These are phyloP conservation scores for Zaprionus nigranus DNA, from an alignment of 1,140 invertebrate species.

Conservation along the genomic window DNA sequence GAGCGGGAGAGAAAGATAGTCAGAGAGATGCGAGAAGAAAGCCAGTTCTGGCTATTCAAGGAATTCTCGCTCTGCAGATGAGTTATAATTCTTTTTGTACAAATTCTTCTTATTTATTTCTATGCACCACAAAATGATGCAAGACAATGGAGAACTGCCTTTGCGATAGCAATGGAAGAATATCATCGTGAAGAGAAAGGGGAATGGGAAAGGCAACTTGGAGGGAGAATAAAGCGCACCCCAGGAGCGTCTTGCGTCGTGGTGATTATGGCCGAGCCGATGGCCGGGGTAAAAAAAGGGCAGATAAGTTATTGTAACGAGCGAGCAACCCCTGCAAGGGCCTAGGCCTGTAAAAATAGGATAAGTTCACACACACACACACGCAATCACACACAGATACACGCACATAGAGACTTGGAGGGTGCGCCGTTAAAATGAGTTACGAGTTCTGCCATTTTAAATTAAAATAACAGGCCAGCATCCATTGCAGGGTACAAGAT, in stretches of 20 bases:
- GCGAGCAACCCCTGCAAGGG: slow-evolving; percentile 75
- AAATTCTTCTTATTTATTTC: slow-evolving; percentile 75
- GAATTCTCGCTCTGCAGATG: slow-evolving; percentile 39
- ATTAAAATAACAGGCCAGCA: slow-evolving; percentile 77
- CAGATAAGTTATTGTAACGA: slow-evolving; percentile 81
- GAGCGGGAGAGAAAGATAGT: background rate
- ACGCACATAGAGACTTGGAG: slow-evolving; percentile 59
- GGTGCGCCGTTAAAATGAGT: slow-evolving; percentile 84
- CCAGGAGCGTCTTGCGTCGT: slow-evolving; percentile 74
- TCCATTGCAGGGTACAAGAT: slow-evolving; percentile 63
- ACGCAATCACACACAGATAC: slow-evolving; percentile 34
- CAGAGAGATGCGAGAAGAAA: slow-evolving; percentile 21
- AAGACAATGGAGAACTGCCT: slow-evolving; percentile 75
- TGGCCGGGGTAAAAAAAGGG: slow-evolving; percentile 69
- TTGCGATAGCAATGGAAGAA: slow-evolving; percentile 56
- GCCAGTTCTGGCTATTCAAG: slow-evolving; percentile 31
- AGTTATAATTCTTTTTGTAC: slow-evolving; percentile 67
- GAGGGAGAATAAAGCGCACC: slow-evolving; percentile 66
- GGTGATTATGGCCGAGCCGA: slow-evolving; percentile 77
- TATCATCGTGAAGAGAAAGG: slow-evolving; percentile 1
- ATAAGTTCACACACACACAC: slow-evolving; percentile 64
- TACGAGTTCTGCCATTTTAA: slow-evolving; percentile 84
- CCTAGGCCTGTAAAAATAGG: slow-evolving; percentile 74
- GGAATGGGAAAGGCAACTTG: slow-evolving; percentile 5
- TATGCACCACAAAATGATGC: slow-evolving; percentile 73